Conservation (phyloP, 1,140 invertebrate species). For the Penaeus japonicus region DNA sequence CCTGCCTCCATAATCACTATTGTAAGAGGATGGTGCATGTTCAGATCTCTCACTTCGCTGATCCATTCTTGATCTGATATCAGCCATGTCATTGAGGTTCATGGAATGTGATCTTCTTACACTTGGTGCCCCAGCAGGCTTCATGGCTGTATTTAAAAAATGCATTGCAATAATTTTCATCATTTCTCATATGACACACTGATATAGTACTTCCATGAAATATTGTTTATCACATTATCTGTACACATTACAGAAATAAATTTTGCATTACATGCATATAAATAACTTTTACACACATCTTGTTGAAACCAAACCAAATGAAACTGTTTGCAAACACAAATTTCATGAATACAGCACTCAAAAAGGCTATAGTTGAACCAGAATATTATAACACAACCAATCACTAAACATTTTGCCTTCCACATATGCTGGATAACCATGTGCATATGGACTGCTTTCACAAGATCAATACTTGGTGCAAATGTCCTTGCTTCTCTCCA, state of each 20-base stretch:
- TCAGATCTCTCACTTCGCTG: constrained; percentile 44
- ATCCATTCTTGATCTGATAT: constrained; percentile 33
- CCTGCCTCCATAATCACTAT: constrained; percentile 57
- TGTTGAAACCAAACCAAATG: too few species aligned
- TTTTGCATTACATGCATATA: too few species aligned
- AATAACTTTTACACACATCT: too few species aligned
- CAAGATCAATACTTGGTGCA: constrained; percentile 53
- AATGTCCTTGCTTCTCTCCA: constrained; percentile 26
- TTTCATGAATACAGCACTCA: too few species aligned
- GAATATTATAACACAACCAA: too few species aligned
- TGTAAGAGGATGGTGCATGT: constrained; percentile 50
- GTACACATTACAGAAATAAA: too few species aligned
- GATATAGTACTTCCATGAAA: too few species aligned
- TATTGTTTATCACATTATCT: too few species aligned
- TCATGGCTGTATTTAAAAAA: constrained; percentile 47
- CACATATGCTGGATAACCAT: neutral
- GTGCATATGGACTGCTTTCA: neutral
- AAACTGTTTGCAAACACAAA: too few species aligned
- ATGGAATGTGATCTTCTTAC: constrained; percentile 58
- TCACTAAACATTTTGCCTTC: too few species aligned
- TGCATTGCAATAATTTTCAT: neutral
- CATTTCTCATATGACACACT: too few species aligned
- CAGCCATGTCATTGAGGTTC: constrained; percentile 57
- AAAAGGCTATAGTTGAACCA: too few species aligned
- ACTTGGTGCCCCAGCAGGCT: constrained; percentile 54